Percentiles rank a stretch among this genome's conserved stretches.
phyloP scores from a whole-genome alignment of 2,113 vertebrate species.

The Phoxinus phoxinus region DNA sequence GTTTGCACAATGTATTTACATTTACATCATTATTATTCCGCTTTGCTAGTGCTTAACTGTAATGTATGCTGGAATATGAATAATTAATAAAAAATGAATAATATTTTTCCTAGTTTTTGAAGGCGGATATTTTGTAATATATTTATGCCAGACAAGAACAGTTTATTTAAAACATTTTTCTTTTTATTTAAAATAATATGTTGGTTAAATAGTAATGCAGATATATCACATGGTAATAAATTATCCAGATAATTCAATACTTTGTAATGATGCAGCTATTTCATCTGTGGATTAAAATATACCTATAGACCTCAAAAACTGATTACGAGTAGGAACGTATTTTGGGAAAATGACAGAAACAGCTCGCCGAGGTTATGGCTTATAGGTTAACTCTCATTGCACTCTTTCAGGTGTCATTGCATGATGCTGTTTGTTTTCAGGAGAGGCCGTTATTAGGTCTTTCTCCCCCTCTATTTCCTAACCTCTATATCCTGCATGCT shows the following conservation, averaged over 20 bases:
- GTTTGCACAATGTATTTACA: not conserved
- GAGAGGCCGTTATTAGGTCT: constrained; percentile 11
- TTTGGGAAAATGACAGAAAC: not conserved
- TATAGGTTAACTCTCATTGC: not conserved
- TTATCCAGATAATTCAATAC: constrained; percentile 12
- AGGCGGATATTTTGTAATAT: not conserved
- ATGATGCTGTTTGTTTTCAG: constrained; percentile 26
- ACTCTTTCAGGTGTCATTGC: constrained; percentile 14
- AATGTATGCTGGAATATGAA: not conserved
- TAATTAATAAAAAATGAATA: not conserved
- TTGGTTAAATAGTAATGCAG: constrained; percentile 29
- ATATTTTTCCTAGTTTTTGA: not conserved
- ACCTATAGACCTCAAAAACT: not conserved
- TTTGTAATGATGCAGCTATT: constrained; percentile 1
- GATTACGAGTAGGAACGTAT: constrained; percentile 9
- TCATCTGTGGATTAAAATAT: not conserved
- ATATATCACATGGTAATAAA: constrained; percentile 17
- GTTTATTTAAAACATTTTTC: constrained; percentile 9
- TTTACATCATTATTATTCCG: not conserved
- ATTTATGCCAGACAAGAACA: not conserved
- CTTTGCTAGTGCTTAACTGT: not conserved
- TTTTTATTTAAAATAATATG: constrained; percentile 29
- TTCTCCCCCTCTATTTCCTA: constrained; percentile 30
- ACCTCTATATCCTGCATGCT: constrained; percentile 34
- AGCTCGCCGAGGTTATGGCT: constrained; percentile 2